Evolutionary conservation across 2,888 invertebrate genomes (phyloP).

Genomic region (Sclerodermus sp.): DNA sequence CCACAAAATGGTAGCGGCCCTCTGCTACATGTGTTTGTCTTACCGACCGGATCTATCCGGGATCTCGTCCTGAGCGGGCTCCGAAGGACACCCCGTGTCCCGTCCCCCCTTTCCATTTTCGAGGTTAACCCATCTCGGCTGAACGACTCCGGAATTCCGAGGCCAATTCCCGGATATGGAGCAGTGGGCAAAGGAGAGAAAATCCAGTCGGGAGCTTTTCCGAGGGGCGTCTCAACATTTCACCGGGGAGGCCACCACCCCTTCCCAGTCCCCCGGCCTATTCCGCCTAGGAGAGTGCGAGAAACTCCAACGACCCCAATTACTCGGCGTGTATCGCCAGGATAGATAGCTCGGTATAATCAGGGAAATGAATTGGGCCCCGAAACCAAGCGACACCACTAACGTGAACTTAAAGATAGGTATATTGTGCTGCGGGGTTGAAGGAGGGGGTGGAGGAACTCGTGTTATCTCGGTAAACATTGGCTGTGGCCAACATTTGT

Average conservation of each 20-base stretch:
- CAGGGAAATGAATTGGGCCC: no score
- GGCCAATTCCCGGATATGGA: slow-evolving; percentile 1
- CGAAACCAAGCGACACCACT: no score
- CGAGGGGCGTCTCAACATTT: no score
- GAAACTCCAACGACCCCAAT: no score
- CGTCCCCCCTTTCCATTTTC: slow-evolving; percentile 1
- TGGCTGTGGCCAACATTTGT: no score
- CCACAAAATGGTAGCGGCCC: slow-evolving; percentile 2
- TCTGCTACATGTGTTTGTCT: slow-evolving; percentile 4
- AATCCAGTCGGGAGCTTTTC: not conserved
- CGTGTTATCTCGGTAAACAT: no score
- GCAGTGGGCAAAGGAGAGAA: not conserved
- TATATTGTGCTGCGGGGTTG: not conserved
- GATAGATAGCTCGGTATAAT: no score
- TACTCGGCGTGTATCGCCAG: no score
- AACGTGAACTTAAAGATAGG: no score
- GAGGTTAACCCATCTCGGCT: slow-evolving; percentile 5
- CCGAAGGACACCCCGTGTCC: not conserved
- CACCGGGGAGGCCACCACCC: no score
- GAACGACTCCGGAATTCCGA: slow-evolving; percentile 5
- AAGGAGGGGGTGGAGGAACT: not conserved
- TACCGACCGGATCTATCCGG: slow-evolving; percentile 1
- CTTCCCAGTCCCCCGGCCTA: no score
- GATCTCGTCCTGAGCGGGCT: slow-evolving; percentile 1
- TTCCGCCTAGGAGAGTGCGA: no score